Base-by-base conservation (phyloP, 2,888 invertebrate genomes). In the Cryptosula pallasiana region DNA sequence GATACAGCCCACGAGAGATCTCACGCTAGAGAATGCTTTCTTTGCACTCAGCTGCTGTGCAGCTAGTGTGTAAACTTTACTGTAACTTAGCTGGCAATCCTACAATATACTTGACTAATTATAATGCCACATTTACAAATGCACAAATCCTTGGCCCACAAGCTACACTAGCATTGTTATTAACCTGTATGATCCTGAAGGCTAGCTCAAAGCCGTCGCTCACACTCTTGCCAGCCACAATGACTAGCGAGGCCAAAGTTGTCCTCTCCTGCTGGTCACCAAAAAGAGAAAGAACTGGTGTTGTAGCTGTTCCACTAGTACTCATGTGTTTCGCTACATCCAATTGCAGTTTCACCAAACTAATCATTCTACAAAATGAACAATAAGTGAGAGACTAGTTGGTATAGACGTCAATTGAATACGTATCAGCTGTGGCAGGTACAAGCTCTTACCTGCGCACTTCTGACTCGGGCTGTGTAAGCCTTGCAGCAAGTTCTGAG, bases 321-420 rank as follows among this genome's bases (percentile, higher is more conserved):
- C 36, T 73, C 57, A 84, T 75, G 73, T 78, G 82, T 72, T 91
- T 90, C 0, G 90, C 89, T 0, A 93, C 87, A 78, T 94, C 93
- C 77, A 91, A 89, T 83, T 95, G 94, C n/a, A 91, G 87, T 2
- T 89, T 88, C 75, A 94, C 90, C 0, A 91, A 91, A 72, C 90
- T 90, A 76, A 94, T 90, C 76, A 93, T 90, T 76, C 89, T 90
- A 81, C 90, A 45, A 13, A 20, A 5, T 13, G 5, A 45, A 20
- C n/a, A n/a, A n/a, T n/a, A n/a, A n/a, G n/a, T n/a, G n/a, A n/a
- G n/a, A n/a, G n/a, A n/a, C n/a, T n/a, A n/a, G n/a, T n/a, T n/a
- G n/a, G n/a, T n/a, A n/a, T n/a, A n/a, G n/a, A n/a, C n/a, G n/a
- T n/a, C n/a, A n/a, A n/a, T n/a, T n/a, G n/a, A 45, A 20, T 45